Percentiles rank a stretch among this genome's conserved stretches.
These are phyloP conservation scores for Coptotermes formosanus DNA, from an alignment of 1,140 invertebrate genomes.

Conservation along the genomic window DNA sequence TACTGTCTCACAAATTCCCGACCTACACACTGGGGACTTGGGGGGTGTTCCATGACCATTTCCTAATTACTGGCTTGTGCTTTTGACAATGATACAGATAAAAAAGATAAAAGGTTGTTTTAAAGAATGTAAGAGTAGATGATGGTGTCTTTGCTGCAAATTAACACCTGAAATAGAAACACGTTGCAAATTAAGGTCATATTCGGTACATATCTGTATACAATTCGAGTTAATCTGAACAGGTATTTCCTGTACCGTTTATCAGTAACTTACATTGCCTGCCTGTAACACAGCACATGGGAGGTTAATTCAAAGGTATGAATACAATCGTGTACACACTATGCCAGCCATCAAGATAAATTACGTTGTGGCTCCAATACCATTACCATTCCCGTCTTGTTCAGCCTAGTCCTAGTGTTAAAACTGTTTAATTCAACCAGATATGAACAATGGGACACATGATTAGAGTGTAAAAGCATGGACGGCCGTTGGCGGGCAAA, in stretches of 20 bases:
- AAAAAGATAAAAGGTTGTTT: not conserved
- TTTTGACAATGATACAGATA: not conserved
- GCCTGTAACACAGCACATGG: not conserved
- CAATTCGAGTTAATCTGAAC: not conserved
- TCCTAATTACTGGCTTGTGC: slow-evolving; percentile 25
- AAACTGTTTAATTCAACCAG: not conserved
- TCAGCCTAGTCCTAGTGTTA: not conserved
- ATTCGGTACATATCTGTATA: not conserved
- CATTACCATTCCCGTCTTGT: too few relatives aligned
- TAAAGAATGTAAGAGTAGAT: not conserved
- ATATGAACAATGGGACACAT: slow-evolving; percentile 35
- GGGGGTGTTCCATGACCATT: slow-evolving; percentile 28
- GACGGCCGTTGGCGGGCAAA: slow-evolving; percentile 34
- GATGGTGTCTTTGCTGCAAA: not conserved
- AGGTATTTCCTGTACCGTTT: too few relatives aligned
- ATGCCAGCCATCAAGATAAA: too few relatives aligned
- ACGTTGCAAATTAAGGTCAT: not conserved
- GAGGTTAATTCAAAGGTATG: not conserved
- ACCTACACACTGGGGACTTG: slow-evolving; percentile 70
- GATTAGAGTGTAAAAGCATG: slow-evolving; percentile 31
- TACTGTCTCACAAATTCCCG: slow-evolving; percentile 98
- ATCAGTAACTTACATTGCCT: not conserved
- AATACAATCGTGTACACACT: not conserved
- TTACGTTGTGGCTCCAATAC: too few relatives aligned
- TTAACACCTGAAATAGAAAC: slow-evolving; percentile 19